Evolutionary conservation across 53 echinoderm and acorn worm genomes (phyloP).

Genomic region (Arbacia lixula): DNA sequence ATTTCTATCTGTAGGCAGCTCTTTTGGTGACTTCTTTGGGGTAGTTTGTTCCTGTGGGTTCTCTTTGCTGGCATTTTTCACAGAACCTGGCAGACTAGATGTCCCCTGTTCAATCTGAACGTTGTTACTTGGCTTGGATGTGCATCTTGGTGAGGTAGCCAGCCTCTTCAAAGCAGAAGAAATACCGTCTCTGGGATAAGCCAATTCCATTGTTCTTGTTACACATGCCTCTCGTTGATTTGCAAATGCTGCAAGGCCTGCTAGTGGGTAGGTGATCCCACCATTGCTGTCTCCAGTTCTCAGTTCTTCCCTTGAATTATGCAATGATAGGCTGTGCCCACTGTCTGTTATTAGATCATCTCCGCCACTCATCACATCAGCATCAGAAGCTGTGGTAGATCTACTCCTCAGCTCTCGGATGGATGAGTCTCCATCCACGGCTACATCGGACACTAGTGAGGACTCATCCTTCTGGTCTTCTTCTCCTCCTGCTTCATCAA

Average conservation of each 20-base stretch:
- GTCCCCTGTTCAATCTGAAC: too few relatives aligned
- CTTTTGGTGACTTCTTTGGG: too few relatives aligned
- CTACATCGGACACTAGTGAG: slow-evolving; percentile 32
- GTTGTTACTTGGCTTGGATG: too few relatives aligned
- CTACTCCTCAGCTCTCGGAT: slow-evolving; percentile 30
- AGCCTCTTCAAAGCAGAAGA: neutral
- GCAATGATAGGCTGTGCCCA: neutral
- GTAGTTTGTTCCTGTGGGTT: too few relatives aligned
- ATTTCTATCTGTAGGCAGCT: too few relatives aligned
- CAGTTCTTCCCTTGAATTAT: slow-evolving; percentile 13
- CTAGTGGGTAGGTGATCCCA: too few relatives aligned
- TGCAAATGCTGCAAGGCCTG: too few relatives aligned
- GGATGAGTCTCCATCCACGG: slow-evolving; percentile 47
- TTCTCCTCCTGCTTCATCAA: neutral
- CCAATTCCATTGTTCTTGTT: slow-evolving; percentile 10
- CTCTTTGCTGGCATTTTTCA: too few relatives aligned
- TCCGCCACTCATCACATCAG: neutral
- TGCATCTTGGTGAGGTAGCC: too few relatives aligned
- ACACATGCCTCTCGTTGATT: neutral
- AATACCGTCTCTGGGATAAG: slow-evolving; percentile 14
- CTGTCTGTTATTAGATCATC: slow-evolving; percentile 15
- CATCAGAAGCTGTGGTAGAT: slow-evolving; percentile 29
- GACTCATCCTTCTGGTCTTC: neutral
- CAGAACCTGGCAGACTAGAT: too few relatives aligned
- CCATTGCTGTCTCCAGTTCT: too few relatives aligned